Conservation (phyloP, 2,113 vertebrate species). For the Oenanthe melanoleuca region DNA sequence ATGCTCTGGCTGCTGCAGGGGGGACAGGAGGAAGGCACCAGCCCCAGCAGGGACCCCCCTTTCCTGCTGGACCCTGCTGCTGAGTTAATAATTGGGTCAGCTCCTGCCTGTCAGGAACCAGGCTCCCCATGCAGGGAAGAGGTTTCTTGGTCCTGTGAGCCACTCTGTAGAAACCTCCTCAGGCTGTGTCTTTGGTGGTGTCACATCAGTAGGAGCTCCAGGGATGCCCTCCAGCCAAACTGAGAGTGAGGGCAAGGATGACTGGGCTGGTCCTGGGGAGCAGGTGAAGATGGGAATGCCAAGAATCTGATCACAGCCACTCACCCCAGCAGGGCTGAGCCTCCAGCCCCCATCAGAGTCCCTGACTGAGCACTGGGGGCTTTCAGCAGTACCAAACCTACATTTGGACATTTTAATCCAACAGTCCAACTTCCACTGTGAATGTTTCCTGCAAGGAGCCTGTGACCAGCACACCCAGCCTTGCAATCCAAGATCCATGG, state of each 20-base stretch:
- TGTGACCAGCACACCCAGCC: neutral
- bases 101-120: neutral
- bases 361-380: neutral
- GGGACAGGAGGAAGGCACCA: rapidly evolving
- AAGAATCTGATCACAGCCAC: neutral
- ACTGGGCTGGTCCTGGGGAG: neutral
- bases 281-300: neutral
- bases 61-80: neutral
- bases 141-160: neutral
- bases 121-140: neutral
- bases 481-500: neutral
- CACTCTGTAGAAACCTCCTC: neutral
- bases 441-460: neutral
- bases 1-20: neutral
- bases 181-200: neutral
- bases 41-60: neutral
- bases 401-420: neutral
- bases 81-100: neutral
- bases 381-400: neutral
- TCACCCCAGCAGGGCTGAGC: neutral
- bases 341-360: neutral
- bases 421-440: neutral
- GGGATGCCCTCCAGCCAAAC: neutral
- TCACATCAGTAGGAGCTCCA: neutral
- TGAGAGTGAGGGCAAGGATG: rapidly evolving